Conservation (phyloP, 2,113 vertebrate genomes). For the Rattus rattus region DNA sequence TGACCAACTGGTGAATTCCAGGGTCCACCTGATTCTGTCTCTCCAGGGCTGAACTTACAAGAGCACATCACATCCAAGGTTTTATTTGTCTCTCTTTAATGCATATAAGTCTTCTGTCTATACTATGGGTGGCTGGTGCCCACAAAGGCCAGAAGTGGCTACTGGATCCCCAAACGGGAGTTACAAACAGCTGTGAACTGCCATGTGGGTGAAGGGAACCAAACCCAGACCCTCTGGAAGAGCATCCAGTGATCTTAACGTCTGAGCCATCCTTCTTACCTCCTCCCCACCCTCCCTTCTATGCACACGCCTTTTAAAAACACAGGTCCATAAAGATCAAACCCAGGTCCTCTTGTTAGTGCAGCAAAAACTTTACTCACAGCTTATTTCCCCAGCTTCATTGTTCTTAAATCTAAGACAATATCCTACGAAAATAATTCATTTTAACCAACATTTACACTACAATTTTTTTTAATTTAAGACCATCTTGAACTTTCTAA, state of each 20-base stretch:
- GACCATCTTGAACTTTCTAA: constrained; percentile 55
- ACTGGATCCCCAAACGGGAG: not conserved
- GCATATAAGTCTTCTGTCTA: not conserved
- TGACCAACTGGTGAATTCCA: no score
- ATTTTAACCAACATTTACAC: not conserved
- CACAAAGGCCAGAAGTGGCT: not conserved
- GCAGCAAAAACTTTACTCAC: not conserved
- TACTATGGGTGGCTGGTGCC: not conserved
- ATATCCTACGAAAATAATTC: not conserved
- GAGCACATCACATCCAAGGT: not conserved
- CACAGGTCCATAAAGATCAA: not conserved
- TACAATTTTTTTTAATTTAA: not conserved
- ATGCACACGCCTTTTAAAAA: not conserved
- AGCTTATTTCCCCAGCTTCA: not conserved
- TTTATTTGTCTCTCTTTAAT: not conserved
- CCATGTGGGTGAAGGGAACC: not conserved
- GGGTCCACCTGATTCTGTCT: not conserved
- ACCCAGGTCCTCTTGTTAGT: not conserved
- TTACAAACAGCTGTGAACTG: not conserved
- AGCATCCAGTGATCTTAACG: not conserved
- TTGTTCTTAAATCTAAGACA: not conserved
- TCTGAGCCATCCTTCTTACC: not conserved
- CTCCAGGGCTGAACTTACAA: not conserved
- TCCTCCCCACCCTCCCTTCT: not conserved
- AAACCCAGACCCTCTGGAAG: not conserved